Base-by-base conservation (phyloP, 2,888 invertebrate species). In the Calliphora vomitoria region DNA sequence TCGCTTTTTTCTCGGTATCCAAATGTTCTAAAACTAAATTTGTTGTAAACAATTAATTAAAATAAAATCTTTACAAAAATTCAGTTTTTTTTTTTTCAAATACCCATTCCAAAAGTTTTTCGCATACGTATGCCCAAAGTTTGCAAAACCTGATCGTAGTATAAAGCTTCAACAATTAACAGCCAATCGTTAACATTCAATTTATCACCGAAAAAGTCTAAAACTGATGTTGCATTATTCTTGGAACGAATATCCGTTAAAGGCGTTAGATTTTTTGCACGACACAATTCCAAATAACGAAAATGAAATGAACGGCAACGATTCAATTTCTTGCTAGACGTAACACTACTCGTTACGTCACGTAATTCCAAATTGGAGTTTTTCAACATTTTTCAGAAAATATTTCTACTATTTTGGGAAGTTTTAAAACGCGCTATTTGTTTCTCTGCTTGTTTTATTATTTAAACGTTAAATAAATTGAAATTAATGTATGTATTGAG, bases 171-270 rank as follows among this genome's bases (percentile, higher is more conserved):
- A 72, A 96, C 93, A 69, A 97, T 95, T 1, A 97, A 96, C 44
- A 95, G 94, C 97, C 97, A 97, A 89, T 97, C 97, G 86, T 95
- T 95, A 87, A 96, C 95, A 90, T 96, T 96, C 72, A 97, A 95
- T 89, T 97, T 95, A 91, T 97, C 97, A 74, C 96, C 96, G 88
- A 95, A 95, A 90, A 97, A 96, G 89, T 97, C 97, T 86, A 96
- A 90, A 58, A 94, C 93, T 71, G 95, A 94, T 20, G 94, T 95
- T 80, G 94, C 94, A 62, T 93, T 92, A 10, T 91, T 90, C 82
- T 93, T 93, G 15, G 90, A 86, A 53, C 93, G 93, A 13, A 94
- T 91, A 25, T 93, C 93, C 0, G 91, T 75, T 25, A 92, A 76
- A 0, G 93, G 93, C 8, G 90, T 89, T 71, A 91, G 84, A 89